Percentiles rank a stretch among this genome's conserved stretches.
Conservation (phyloP, 2,113 vertebrate genomes). For the Hyaena hyaena region DNA sequence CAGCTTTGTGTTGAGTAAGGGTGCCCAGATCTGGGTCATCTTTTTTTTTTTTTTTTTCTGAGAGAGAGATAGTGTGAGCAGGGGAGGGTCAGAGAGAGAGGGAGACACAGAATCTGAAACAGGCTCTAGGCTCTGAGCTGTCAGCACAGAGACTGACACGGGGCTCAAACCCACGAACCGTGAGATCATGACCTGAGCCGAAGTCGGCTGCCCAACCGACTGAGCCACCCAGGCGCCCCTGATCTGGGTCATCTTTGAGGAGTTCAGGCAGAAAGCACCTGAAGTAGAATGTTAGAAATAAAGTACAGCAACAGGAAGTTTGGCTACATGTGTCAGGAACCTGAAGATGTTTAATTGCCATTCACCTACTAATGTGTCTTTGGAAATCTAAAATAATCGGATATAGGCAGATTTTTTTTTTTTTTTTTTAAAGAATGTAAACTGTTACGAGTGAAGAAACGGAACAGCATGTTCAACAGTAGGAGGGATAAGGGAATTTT, state of each 20-base stretch:
- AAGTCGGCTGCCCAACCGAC: no score
- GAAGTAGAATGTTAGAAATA: constrained; percentile 17
- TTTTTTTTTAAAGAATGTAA: neutral
- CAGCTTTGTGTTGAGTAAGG: neutral
- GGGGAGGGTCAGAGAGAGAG: no score
- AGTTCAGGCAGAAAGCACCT: neutral
- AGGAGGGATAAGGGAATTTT: neutral
- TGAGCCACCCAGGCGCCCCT: no score
- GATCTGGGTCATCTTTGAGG: neutral
- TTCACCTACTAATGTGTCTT: neutral
- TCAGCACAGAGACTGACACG: no score
- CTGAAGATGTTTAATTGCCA: neutral
- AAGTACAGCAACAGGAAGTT: neutral
- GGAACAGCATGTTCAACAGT: neutral
- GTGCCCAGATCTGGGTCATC: neutral
- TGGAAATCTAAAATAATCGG: neutral
- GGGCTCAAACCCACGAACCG: no score
- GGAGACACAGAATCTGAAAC: no score
- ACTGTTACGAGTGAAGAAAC: neutral
- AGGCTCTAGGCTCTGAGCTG: no score
- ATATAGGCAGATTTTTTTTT: neutral
- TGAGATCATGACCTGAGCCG: no score
- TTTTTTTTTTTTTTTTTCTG: no score
- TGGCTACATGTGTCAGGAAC: neutral
- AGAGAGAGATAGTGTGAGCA: no score